Evolutionary conservation across 2,797 vertebrate species (phyloP).

Genomic region (Coreius guichenoti): DNA sequence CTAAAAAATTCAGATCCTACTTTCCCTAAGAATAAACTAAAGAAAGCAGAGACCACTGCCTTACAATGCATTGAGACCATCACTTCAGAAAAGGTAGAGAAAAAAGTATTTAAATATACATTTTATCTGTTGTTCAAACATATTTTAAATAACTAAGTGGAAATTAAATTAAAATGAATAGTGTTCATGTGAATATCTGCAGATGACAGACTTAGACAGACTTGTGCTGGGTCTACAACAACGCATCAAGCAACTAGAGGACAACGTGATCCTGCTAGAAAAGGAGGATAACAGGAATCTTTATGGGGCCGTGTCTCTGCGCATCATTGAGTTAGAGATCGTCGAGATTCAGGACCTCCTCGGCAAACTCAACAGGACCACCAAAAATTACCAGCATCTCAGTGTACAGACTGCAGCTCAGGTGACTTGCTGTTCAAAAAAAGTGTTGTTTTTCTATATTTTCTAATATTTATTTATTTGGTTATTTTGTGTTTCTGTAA

Average conservation of each 20-base stretch:
- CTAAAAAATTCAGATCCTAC: slow-evolving; percentile 57
- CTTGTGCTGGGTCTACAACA: slow-evolving; percentile 70
- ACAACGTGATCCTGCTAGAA: slow-evolving; percentile 68
- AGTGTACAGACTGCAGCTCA: slow-evolving; percentile 21
- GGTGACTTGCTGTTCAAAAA: slow-evolving; percentile 59
- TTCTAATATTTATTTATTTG: neutral
- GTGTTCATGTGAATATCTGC: neutral
- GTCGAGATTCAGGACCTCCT: slow-evolving; percentile 68
- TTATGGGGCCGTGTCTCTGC: slow-evolving; percentile 70
- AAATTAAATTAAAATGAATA: neutral
- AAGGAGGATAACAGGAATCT: slow-evolving; percentile 73
- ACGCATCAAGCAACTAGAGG: slow-evolving; percentile 69
- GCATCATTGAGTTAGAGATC: slow-evolving; percentile 75
- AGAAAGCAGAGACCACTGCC: slow-evolving; percentile 34
- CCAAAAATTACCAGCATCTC: slow-evolving; percentile 46
- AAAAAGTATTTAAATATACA: neutral
- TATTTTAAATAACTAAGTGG: neutral
- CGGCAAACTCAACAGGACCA: slow-evolving; percentile 67
- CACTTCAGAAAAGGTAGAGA: slow-evolving; percentile 64
- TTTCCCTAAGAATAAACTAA: slow-evolving; percentile 70
- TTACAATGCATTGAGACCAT: slow-evolving; percentile 65
- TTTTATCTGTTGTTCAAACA: neutral
- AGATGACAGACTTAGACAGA: slow-evolving; percentile 68
- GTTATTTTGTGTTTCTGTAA: neutral
- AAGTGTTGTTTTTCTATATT: neutral